These are phyloP conservation scores for Pecten maximus DNA, from an alignment of 2,888 invertebrate genomes.

Conservation along the genomic window DNA sequence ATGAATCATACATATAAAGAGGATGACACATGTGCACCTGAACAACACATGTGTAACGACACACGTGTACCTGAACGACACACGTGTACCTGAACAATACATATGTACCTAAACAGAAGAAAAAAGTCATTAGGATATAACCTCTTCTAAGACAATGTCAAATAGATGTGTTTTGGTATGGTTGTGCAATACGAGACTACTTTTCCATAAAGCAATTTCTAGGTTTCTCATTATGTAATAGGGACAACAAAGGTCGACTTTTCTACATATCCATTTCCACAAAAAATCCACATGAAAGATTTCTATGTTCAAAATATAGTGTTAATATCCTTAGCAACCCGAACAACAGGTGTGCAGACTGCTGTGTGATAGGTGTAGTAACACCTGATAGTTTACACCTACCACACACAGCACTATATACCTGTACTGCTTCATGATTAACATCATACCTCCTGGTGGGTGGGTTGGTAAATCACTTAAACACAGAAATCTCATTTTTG, in stretches of 20 bases:
- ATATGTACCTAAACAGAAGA: neutral
- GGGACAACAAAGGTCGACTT: neutral
- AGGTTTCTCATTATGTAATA: neutral
- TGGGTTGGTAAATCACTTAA: too few relatives aligned
- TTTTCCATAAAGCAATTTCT: neutral
- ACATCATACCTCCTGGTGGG: neutral
- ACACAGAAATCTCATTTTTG: neutral
- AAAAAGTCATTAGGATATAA: neutral
- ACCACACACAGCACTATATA: neutral
- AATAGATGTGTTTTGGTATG: neutral
- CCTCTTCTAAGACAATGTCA: neutral
- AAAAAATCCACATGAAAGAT: neutral
- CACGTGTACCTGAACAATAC: neutral
- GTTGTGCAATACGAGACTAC: neutral
- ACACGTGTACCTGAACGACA: neutral
- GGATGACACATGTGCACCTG: neutral
- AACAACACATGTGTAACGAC: neutral
- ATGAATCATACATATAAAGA: neutral
- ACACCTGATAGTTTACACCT: neutral
- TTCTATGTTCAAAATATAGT: neutral
- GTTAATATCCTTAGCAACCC: neutral
- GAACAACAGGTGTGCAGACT: neutral
- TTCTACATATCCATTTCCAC: slow-evolving; percentile 9
- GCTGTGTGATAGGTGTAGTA: neutral
- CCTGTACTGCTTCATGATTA: neutral